Percentiles rank a stretch among this genome's conserved stretches.
phyloP scores from a whole-genome alignment of 2,797 vertebrate genomes.

The Muraenolepis orangiensis region DNA sequence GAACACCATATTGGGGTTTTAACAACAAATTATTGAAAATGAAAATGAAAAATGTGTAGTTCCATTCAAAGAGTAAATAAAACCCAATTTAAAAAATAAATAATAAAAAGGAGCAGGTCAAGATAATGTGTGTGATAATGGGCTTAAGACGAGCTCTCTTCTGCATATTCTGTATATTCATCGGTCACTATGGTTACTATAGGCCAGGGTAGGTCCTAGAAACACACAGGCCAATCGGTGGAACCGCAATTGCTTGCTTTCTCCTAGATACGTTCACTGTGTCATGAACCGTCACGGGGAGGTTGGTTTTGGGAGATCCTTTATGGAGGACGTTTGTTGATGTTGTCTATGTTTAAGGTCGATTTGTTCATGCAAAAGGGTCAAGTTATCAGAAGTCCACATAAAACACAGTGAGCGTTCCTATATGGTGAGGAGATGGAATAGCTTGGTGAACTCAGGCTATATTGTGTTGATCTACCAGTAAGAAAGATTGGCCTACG shows the following conservation, averaged over 20 bases:
- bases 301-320: background rate
- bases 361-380: background rate
- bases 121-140: too few species aligned
- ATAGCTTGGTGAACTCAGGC: background rate
- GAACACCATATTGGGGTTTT: too few species aligned
- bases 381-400: background rate
- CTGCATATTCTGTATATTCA: background rate
- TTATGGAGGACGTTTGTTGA: background rate
- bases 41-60: too few species aligned
- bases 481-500: background rate
- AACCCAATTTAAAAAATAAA: too few species aligned
- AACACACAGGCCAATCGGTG: constrained; percentile 13
- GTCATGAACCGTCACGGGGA: background rate
- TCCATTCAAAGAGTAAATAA: too few species aligned
- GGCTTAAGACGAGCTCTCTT: too few species aligned
- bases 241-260: background rate
- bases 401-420: background rate
- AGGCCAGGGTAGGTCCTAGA: constrained; percentile 9
- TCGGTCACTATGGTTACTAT: constrained; percentile 16
- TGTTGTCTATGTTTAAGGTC: background rate
- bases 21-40: too few species aligned
- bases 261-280: background rate
- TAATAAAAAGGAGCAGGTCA: too few species aligned
- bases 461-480: background rate
- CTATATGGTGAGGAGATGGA: background rate